phyloP scores from a whole-genome alignment of 2,113 vertebrate species.

The Phalacrocorax brasilianus region DNA sequence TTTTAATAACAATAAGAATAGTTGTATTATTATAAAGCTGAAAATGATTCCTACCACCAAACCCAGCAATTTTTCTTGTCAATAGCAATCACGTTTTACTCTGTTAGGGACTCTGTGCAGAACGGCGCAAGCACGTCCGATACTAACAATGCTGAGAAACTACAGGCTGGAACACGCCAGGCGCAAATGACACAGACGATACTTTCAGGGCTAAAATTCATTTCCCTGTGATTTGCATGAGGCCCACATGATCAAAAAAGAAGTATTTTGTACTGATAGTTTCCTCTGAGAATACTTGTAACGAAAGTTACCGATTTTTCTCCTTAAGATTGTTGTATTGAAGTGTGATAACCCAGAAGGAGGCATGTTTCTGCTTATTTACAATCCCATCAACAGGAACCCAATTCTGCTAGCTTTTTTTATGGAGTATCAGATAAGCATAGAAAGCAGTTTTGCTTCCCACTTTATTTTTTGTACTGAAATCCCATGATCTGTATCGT shows the following conservation, averaged over 20 bases:
- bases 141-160: neutral
- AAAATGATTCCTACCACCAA: neutral
- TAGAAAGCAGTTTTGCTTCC: neutral
- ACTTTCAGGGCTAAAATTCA: neutral
- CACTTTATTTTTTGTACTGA: neutral
- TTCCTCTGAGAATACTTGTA: neutral
- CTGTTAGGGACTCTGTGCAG: neutral
- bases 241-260: neutral
- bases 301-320: neutral
- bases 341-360: neutral
- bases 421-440: neutral
- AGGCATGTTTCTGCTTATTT: neutral
- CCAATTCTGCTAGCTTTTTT: neutral
- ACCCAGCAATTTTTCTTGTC: neutral
- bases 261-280: too few species aligned
- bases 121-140: neutral
- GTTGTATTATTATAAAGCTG: neutral
- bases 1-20: neutral
- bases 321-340: neutral
- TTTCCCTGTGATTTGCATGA: neutral
- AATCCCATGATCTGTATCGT: neutral
- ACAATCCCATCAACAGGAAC: neutral
- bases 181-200: neutral
- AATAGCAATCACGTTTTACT: neutral
- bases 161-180: neutral